Base-by-base conservation (phyloP, 37 sponge, comb jelly and placozoan species). In the Geodia barretti region DNA sequence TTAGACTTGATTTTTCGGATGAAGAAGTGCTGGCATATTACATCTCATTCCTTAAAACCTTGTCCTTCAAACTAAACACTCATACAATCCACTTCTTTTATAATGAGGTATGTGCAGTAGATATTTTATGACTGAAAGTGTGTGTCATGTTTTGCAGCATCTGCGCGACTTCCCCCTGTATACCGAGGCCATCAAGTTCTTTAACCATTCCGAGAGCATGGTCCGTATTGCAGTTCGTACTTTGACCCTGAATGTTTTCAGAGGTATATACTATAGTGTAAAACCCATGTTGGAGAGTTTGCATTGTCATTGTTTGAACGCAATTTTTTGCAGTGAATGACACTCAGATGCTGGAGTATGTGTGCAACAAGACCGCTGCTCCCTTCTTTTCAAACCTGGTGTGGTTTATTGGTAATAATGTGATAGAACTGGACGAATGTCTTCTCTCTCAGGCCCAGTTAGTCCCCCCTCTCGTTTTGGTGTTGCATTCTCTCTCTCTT, bases 21-120 rank as follows among this genome's bases (percentile, higher is more conserved):
- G 99, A 99, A 77, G 99, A 99, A 86, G 89, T 94, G 0, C 68
- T 99, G 73, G 99, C 99, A 3, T 99, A 99, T 79, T 99, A 99
- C 88, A 95, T 99, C 73, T 99, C 99, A 39, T 95, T 99, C 72
- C 90, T 99, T 59, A 99, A 99, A 86, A 99, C 99, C 0, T 92
- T 99, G 66, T 97, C 97, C 76, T 85, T 99, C 59, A 92, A 95
- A 42, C 90, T 99, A 43, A 95, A 99, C 86, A 81, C 72, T 31
- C 93, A 99, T 81, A 99, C 99, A 25, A 91, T 99, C 23, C 95
- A 99, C 66, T 92, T 99, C 92, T 99, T 99, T 86, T 99, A 87
- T 74, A 99, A 99, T 86, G 99, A 99, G 92, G 97, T 97, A 62
- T 64, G 88, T 43, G 63, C 1, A 21, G 43, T n/a, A n/a, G n/a